phyloP scores from a whole-genome alignment of 2,797 vertebrate species.

The Fistularia commersonii region DNA sequence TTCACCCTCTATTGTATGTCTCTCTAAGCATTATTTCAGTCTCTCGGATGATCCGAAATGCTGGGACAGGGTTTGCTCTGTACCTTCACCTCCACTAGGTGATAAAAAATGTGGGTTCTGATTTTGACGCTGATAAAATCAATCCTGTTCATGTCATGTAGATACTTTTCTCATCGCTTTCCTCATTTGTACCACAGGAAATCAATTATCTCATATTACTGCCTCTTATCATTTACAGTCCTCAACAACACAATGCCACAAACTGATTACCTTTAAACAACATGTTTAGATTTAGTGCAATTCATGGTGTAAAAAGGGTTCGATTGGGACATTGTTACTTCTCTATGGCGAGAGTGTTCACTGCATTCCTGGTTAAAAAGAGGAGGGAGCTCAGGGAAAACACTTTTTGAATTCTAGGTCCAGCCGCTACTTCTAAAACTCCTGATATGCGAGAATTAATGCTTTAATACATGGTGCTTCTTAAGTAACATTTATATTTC shows the following conservation, averaged over 20 bases:
- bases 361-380: conserved; percentile 16
- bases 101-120: too few species aligned
- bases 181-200: conserved; percentile 17
- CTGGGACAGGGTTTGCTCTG: too few species aligned
- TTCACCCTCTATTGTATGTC: not conserved
- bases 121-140: conserved; percentile 10
- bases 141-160: conserved; percentile 3
- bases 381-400: conserved; percentile 3
- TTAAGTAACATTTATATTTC: too few species aligned
- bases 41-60: too few species aligned
- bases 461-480: too few species aligned
- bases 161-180: conserved; percentile 16
- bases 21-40: not conserved
- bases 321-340: conserved; percentile 33
- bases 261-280: conserved; percentile 41
- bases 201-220: conserved; percentile 8
- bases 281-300: conserved; percentile 44
- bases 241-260: conserved; percentile 38
- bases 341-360: conserved; percentile 36
- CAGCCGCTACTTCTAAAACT: not conserved
- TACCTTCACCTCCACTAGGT: too few species aligned
- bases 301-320: conserved; percentile 3
- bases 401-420: conserved; percentile 5
- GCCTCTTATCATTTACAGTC: conserved; percentile 52
- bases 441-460: too few species aligned